Percentiles rank a stretch among this genome's conserved stretches.
These are phyloP conservation scores for Hormaphis cornu DNA, from an alignment of 1,140 invertebrate genomes.

Conservation along the genomic window DNA sequence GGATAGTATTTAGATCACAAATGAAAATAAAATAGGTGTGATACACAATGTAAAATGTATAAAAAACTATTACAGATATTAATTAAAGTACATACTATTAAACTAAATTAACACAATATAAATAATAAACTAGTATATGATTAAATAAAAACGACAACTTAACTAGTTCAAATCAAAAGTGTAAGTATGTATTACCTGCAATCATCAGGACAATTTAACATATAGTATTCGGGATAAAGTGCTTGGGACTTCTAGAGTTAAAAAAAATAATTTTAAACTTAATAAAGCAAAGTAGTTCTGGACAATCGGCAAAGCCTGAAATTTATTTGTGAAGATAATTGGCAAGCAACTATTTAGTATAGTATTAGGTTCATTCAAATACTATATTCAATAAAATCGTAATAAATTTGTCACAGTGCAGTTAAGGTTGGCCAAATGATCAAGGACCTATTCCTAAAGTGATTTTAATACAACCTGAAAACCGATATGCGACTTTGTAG, in stretches of 20 bases:
- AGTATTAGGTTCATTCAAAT: too few species aligned
- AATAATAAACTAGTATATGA: too few species aligned
- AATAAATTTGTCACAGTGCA: too few species aligned
- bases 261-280: neutral
- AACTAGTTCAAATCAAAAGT: neutral
- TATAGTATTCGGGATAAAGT: neutral
- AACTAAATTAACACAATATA: neutral
- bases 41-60: neutral
- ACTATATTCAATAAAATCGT: too few species aligned
- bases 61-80: neutral
- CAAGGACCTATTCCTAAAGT: too few species aligned
- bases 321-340: neutral
- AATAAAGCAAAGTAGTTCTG: neutral
- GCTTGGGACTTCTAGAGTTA: neutral
- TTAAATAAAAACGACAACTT: too few species aligned
- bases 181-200: neutral
- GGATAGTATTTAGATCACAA: neutral
- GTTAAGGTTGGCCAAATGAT: too few species aligned
- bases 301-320: neutral
- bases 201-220: neutral
- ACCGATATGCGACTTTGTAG: too few species aligned
- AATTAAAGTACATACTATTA: neutral
- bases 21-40: neutral
- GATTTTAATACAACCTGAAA: too few species aligned
- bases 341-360: neutral